Conservation (phyloP, 2,113 vertebrate species). For the Melanocharis versteri region DNA sequence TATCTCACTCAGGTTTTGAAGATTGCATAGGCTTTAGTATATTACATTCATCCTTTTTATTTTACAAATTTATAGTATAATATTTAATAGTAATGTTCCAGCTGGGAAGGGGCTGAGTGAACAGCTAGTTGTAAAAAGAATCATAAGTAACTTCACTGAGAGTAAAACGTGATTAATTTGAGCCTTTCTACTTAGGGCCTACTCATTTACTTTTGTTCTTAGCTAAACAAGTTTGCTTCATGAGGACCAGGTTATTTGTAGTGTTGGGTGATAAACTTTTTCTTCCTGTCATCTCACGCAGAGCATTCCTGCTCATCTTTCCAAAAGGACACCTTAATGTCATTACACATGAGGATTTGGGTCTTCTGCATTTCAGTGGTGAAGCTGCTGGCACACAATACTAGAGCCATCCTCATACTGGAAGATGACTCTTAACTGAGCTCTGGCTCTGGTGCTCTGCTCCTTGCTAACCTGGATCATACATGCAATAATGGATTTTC, state of each 20-base stretch:
- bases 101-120: not conserved
- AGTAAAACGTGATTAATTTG: not conserved
- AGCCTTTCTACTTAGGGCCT: not conserved
- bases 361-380: not conserved
- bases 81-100: not conserved
- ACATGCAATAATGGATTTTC: not conserved
- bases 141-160: not conserved
- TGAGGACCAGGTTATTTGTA: not conserved
- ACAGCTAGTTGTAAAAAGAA: not conserved
- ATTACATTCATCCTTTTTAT: not conserved
- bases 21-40: not conserved
- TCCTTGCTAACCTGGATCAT: not conserved
- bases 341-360: not conserved
- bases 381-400: not conserved
- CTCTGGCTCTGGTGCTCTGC: not conserved
- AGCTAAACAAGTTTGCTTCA: not conserved
- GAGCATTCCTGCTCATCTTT: not conserved
- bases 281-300: not conserved
- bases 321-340: not conserved
- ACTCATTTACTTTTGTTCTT: not conserved
- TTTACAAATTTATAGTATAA: not conserved
- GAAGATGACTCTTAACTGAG: not conserved
- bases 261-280: not conserved
- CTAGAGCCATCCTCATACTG: not conserved
- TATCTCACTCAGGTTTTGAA: not conserved